Evolutionary conservation across 2,888 invertebrate species (phyloP), one percentile per base, ranked within the genome.

Genomic region (Hirtodrosophila duncani): DNA sequence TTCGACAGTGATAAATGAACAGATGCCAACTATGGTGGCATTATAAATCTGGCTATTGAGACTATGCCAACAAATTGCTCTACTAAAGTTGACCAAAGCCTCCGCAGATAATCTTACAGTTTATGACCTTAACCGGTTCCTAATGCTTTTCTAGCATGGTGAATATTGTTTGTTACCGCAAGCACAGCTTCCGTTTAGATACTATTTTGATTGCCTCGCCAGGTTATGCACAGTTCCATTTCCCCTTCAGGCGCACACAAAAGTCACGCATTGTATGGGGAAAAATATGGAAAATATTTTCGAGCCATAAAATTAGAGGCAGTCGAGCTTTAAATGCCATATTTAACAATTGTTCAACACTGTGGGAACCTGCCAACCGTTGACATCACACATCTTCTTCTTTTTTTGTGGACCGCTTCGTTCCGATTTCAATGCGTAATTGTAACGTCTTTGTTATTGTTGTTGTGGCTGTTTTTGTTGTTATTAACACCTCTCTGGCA

Each of bases 401-500:
- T 56, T 37, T 55, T 42, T 62, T 48, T 21, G 20, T n/a, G n/a
- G n/a, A n/a, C n/a, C n/a, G n/a, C n/a, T 46, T 44, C 65, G 71
- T 51, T 74, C 81, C 77, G 63, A 78, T 68, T 79, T 80, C 78
- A 72, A 75, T 72, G 77, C 67, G 69, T 82, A 82, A 82, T 82
- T 82, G 83, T 82, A 83, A 80, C 83, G 68, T 68, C 74, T 82
- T 82, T 83, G 78, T 82, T 81, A 71, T 63, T 74, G 57, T n/a
- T n/a, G n/a, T n/a, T n/a, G n/a, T n/a, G n/a, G n/a, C n/a, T n/a
- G n/a, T n/a, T n/a, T n/a, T n/a, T n/a, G n/a, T 60, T 68, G 61
- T 72, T 69, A 78, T 82, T 82, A 82, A 78, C 82, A 83, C 83
- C 64, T 75, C 21, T 14, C 16, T 41, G 52, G 46, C 64, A 49